Conservation (phyloP, 2,888 invertebrate genomes). For the Calliphora vomitoria region DNA sequence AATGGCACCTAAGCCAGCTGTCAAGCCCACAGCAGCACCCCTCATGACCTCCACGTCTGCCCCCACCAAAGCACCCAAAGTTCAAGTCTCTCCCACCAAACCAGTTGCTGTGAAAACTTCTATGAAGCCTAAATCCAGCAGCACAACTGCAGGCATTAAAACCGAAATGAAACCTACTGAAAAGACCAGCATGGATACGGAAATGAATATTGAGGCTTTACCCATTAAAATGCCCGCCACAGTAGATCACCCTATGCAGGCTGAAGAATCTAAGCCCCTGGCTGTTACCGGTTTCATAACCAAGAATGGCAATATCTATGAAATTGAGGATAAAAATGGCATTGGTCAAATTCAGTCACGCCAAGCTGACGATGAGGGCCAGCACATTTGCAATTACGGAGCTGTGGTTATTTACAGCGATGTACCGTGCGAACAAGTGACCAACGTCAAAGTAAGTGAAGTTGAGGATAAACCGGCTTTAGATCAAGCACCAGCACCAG, state of each 20-base stretch:
- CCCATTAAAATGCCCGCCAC: constrained; percentile 50
- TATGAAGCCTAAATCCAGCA: constrained; percentile 67
- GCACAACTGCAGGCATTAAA: not conserved
- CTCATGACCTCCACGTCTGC: constrained; percentile 75
- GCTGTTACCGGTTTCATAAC: constrained; percentile 81
- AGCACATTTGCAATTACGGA: constrained; percentile 81
- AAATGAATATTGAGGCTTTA: constrained; percentile 4
- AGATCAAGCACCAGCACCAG: not conserved
- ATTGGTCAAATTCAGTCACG: constrained; percentile 79
- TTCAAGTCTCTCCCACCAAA: not conserved
- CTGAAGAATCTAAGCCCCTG: constrained; percentile 74
- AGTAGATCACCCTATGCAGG: constrained; percentile 11
- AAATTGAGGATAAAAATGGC: constrained; percentile 78
- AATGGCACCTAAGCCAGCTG: not conserved
- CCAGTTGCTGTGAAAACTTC: constrained; percentile 2
- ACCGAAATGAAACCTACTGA: constrained; percentile 23
- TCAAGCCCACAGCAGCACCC: constrained; percentile 76
- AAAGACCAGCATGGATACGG: not conserved
- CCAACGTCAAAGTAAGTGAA: constrained; percentile 75
- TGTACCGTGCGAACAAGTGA: constrained; percentile 79
- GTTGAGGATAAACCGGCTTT: constrained; percentile 53
- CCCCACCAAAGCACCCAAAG: constrained; percentile 27
- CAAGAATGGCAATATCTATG: constrained; percentile 80
- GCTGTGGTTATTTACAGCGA: constrained; percentile 81
- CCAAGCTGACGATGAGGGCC: constrained; percentile 72